These are phyloP conservation scores for Therioaphis trifolii DNA, from an alignment of 2,888 invertebrate genomes.

Conservation along the genomic window DNA sequence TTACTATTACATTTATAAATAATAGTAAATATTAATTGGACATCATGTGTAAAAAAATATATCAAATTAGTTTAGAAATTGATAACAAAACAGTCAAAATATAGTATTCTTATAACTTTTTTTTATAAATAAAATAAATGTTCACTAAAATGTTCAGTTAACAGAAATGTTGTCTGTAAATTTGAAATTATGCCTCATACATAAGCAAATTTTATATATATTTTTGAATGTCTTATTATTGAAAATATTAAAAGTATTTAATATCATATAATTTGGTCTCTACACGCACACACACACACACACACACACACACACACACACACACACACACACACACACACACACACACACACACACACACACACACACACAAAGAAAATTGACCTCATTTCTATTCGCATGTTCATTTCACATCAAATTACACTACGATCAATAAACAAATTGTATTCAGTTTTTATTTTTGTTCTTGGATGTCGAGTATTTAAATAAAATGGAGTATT, in stretches of 20 bases:
- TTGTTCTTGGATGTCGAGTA: not conserved
- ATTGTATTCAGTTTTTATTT: not conserved
- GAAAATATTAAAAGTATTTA: too few species aligned
- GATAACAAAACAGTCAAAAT: too few species aligned
- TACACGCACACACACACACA: not conserved
- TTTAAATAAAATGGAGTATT: not conserved
- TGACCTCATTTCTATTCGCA: not conserved
- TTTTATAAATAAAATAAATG: not conserved
- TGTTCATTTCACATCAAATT: not conserved
- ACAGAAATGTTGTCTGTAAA: not conserved
- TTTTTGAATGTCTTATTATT: too few species aligned
- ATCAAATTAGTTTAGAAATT: too few species aligned
- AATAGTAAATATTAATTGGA: too few species aligned
- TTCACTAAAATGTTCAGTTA: not conserved
- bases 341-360: not conserved
- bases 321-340: not conserved
- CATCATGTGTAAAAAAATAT: too few species aligned
- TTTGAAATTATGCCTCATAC: not conserved
- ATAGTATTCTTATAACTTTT: too few species aligned
- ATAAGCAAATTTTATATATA: too few species aligned
- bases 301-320: not conserved
- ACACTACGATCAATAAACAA: not conserved
- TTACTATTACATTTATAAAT: too few species aligned
- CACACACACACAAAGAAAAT: not conserved
- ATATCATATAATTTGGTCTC: too few species aligned